Percentiles rank a stretch among this genome's conserved stretches.
phyloP scores from a whole-genome alignment of 30 jellyfish, hydroid and myxozoan genomes.

The Mastigias papua region DNA sequence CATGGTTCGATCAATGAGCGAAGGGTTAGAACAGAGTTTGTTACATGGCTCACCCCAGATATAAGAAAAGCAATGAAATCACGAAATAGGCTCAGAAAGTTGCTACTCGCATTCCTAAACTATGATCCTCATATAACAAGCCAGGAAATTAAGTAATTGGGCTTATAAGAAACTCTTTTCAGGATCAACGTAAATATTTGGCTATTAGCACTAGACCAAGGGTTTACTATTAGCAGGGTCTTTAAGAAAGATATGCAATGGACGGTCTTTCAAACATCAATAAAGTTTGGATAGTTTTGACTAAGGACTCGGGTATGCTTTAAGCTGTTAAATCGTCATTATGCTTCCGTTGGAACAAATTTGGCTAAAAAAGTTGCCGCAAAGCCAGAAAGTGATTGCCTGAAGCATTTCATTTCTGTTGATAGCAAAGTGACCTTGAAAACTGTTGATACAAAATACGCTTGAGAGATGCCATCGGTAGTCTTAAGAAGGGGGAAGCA shows the following conservation, averaged over 20 bases:
- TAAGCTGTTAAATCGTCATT: background rate
- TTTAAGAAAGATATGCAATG: background rate
- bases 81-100: background rate
- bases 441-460: background rate
- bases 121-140: background rate
- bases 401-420: background rate
- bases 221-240: background rate
- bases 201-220: background rate
- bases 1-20: constrained; percentile 33
- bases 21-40: constrained; percentile 23
- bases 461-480: background rate
- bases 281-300: background rate
- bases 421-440: background rate
- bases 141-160: background rate
- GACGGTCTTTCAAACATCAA: background rate
- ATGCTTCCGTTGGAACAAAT: background rate
- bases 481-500: background rate
- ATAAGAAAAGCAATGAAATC: constrained; percentile 1
- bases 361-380: background rate
- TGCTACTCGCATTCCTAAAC: background rate
- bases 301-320: background rate
- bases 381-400: background rate
- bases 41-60: constrained; percentile 29
- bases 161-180: background rate
- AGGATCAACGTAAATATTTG: background rate